These are phyloP conservation scores for Pterois miles DNA, from an alignment of 2,797 vertebrate genomes.

Conservation along the genomic window DNA sequence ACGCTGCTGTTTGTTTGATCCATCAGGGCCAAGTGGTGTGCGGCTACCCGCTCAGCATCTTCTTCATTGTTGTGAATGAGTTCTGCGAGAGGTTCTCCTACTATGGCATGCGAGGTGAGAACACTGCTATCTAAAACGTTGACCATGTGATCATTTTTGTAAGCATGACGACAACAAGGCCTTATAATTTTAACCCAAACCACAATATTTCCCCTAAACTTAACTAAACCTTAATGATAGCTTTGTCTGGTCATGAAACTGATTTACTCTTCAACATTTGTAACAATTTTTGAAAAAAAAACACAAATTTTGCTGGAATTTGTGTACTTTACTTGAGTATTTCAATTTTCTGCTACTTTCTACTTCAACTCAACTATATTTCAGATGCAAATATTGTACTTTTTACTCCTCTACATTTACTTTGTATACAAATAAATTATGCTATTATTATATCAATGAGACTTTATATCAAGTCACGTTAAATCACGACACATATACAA, in stretches of 20 bases:
- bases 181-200: not conserved
- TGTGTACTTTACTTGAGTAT: not conserved
- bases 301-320: not conserved
- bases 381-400: not conserved
- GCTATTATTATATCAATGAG: not conserved
- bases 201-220: too few species aligned
- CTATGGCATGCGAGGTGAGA: slow-evolving; percentile 97
- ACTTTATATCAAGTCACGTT: not conserved
- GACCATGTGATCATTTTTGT: not conserved
- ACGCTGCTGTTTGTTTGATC: slow-evolving; percentile 11
- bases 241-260: not conserved
- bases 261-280: not conserved
- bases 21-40: slow-evolving; percentile 69
- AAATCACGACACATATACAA: not conserved
- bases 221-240: too few species aligned
- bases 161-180: not conserved
- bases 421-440: not conserved
- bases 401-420: not conserved
- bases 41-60: slow-evolving; percentile 93
- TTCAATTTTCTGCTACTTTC: not conserved
- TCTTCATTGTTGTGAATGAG: slow-evolving; percentile 95
- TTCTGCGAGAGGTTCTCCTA: slow-evolving; percentile 98
- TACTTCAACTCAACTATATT: not conserved
- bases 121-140: not conserved
- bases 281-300: not conserved